Base-by-base conservation (phyloP, 1,140 invertebrate species). In the Brevipalpus yothersi region DNA sequence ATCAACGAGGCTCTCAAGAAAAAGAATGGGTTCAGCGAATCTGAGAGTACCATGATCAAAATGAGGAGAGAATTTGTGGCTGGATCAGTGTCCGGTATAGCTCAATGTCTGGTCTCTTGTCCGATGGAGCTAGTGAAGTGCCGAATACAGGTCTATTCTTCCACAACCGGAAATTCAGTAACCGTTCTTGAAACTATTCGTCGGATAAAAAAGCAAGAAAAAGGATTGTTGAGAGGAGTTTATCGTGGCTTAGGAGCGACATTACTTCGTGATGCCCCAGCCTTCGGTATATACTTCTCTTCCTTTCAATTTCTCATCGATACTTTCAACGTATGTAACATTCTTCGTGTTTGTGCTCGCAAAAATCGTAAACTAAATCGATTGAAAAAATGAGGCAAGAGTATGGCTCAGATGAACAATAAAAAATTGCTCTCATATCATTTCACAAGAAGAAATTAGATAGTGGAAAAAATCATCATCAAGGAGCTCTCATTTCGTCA, bases 101-200 rank as follows among this genome's bases (percentile, higher is more conserved):
- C 80, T 0, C 88, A 94, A 68, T 80, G 81, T 51, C 76, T 88
- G n/a, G 74, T 89, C 3, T 80, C 80, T 63, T 77, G 81, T 53
- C 87, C 87, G 0, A 82, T 92, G 66, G 90, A 94, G 68, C 72
- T 93, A 49, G 80, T 83, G 0, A 94, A 94, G 69, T 85, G 84
- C 0, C 73, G 84, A 41, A 73, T 89, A 60, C 89, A 93, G 68
- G 66, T 78, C 21, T 10, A 8, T 15, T 42, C 41, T 12, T 42
- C 56, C 11, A 19, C 23, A 17, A 71, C 74, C 62, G 69, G 61
- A 73, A 51, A 51, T 19, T 19, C 13, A 7, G n/a, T 51, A n/a
- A 51, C 49, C 1, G 49, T 51, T 17, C 49, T 10, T 2, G 49
- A 51, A n/a, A 17, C n/a, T 2, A n/a, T 51, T 17, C 12, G 49